Base-by-base conservation (phyloP, 2,797 vertebrate species). In the Enteromius anoplus region DNA sequence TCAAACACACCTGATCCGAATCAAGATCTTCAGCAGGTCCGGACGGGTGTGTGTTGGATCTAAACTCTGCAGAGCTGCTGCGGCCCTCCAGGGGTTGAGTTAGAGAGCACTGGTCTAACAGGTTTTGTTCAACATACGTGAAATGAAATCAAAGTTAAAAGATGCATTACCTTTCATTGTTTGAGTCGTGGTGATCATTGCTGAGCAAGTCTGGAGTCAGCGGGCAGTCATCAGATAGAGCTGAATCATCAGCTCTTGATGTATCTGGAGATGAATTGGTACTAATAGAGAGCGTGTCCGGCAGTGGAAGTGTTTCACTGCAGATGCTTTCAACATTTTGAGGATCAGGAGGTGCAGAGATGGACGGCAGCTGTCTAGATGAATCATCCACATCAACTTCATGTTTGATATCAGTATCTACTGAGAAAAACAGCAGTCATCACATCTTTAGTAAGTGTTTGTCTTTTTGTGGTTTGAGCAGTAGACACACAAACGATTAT, bases 171-270 rank as follows among this genome's bases (percentile, higher is more conserved):
- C 32, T 34, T 15, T 32, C 12, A 8, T 53, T 42, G 21, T 72
- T 26, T 15, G n/a, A 66, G 47, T 11, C 5, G 2, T 32, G 17
- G 4, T 21, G 15, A 29, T 71, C 68, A 11, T 65, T 23, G 11
- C 1, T 9, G 40, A 58, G 7, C 10, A 23, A 62, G 11, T 26
- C 40, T 26, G 79, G 71, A 12, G 68, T 58, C 23, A 15, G 3
- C 0, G 66, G 60, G 5, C 12, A 8, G 9, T 89, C 85, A 2
- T 88, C 85, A 29, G 81, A 87, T 47, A 84, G 80, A 15, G 69
- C 80, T 0, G 84, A 86, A 1, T 34, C 40, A 10, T 21, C 2
- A 0, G 82, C 68, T 69, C 53, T 81, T n/a, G 0, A 40, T 4
- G 26, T 3, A 6, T 55, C 78, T 51, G n/a, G 12, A 12, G 17